Evolutionary conservation across 1,140 invertebrate genomes (phyloP).

Genomic region (Microplitis demolitor): DNA sequence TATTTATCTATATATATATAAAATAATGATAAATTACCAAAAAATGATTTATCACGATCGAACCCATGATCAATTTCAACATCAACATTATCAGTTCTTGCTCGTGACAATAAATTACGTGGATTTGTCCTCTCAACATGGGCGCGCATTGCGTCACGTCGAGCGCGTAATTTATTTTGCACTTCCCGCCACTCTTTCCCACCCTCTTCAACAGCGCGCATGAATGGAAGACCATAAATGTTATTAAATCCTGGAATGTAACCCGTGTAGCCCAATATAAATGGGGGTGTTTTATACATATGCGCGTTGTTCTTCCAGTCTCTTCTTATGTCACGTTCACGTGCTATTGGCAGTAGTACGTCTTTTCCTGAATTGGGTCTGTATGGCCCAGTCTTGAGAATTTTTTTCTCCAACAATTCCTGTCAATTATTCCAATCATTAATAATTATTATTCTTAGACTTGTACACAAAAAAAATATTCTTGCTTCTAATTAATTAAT

Average conservation of each 20-base stretch:
- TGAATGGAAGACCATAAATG: constrained; percentile 72
- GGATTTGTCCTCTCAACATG: constrained; percentile 56
- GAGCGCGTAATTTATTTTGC: constrained; percentile 62
- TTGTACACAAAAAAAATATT: too few species aligned
- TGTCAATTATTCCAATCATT: constrained; percentile 34
- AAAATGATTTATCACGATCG: constrained; percentile 36
- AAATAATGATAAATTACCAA: constrained; percentile 39
- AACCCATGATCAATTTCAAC: constrained; percentile 45
- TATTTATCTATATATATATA: neutral
- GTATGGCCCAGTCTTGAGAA: constrained; percentile 55
- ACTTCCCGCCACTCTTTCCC: constrained; percentile 67
- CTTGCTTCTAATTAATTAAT: neutral
- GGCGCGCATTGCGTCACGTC: constrained; percentile 55
- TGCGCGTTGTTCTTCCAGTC: constrained; percentile 54
- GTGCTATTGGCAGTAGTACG: constrained; percentile 27
- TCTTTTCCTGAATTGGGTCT: constrained; percentile 45
- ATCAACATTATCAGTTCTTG: constrained; percentile 44
- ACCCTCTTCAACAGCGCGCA: constrained; percentile 71
- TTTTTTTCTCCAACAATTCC: constrained; percentile 60
- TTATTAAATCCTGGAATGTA: constrained; percentile 67
- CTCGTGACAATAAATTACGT: constrained; percentile 45
- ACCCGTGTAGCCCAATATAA: constrained; percentile 72
- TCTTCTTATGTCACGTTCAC: constrained; percentile 47
- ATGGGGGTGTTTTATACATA: constrained; percentile 59
- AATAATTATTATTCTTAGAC: neutral